phyloP scores from a whole-genome alignment of 2,797 vertebrate genomes.

The Loriculus beryllinus region DNA sequence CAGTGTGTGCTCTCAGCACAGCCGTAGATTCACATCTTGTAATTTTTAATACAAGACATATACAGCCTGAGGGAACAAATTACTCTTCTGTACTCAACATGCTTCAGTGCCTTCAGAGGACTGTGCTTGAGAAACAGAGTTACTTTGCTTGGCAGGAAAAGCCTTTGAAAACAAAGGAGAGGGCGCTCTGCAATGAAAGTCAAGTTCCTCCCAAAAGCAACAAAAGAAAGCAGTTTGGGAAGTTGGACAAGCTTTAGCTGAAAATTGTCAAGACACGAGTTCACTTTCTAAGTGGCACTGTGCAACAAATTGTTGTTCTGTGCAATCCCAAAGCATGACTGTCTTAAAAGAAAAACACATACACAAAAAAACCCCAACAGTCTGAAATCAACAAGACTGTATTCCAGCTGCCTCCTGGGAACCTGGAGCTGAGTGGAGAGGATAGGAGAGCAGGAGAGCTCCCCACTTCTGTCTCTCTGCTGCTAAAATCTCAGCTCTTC shows the following conservation, averaged over 20 bases:
- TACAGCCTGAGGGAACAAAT: conserved; percentile 71
- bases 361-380: not conserved
- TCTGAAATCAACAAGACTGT: not conserved
- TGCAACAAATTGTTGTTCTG: conserved; percentile 17
- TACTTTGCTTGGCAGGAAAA: conserved; percentile 56
- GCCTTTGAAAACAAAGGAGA: conserved; percentile 58
- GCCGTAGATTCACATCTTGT: conserved; percentile 64
- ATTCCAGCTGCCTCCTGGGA: not conserved
- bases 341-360: not conserved
- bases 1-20: conserved; percentile 53
- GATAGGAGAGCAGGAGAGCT: not conserved
- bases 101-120: conserved; percentile 65
- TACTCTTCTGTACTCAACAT: conserved; percentile 64
- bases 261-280: conserved; percentile 32
- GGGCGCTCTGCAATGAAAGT: conserved; percentile 31
- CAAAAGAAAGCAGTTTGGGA: conserved; percentile 43
- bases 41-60: conserved; percentile 69
- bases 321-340: not conserved
- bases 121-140: conserved; percentile 55
- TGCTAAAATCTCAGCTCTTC: not conserved
- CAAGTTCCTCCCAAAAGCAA: conserved; percentile 64
- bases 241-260: conserved; percentile 7
- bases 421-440: not conserved
- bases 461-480: not conserved
- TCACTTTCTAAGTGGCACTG: conserved; percentile 28